Conservation (phyloP, 2,113 vertebrate genomes). For the Onychorhynchus coronatus region DNA sequence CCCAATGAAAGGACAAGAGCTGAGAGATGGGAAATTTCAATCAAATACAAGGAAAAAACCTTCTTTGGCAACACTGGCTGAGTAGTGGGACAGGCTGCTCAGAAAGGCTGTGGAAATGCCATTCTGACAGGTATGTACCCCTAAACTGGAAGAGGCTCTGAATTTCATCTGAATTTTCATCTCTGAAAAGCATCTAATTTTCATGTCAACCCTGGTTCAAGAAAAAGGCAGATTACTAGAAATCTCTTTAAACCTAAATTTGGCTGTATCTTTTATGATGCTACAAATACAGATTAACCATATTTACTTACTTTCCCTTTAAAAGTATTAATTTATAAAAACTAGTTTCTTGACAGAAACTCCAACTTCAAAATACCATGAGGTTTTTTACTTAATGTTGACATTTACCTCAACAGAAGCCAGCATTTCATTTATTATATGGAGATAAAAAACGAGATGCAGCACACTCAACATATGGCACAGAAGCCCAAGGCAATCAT, state of each 20-base stretch:
- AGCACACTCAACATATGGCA: slow-evolving; percentile 22
- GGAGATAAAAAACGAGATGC: background rate
- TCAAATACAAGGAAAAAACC: background rate
- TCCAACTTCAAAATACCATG: background rate
- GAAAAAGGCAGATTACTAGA: background rate
- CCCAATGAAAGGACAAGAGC: background rate
- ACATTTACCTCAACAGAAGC: slow-evolving; percentile 17
- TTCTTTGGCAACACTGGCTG: background rate
- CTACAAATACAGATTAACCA: background rate
- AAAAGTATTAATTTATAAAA: background rate
- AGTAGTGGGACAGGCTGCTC: background rate
- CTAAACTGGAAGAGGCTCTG: background rate
- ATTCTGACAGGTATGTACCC: background rate
- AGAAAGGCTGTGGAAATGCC: background rate
- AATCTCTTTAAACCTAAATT: background rate
- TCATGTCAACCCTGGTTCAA: background rate
- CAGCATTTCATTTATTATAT: background rate
- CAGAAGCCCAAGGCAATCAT: slow-evolving; percentile 12
- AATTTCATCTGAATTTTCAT: no score
- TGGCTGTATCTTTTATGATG: background rate
- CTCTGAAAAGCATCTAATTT: background rate
- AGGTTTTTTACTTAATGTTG: background rate
- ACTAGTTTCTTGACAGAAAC: background rate
- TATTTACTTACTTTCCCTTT: background rate
- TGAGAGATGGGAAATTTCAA: background rate